Percentiles rank a stretch among this genome's conserved stretches.
These are phyloP conservation scores for Pipa parva DNA, from an alignment of 2,113 vertebrate genomes.

Conservation along the genomic window DNA sequence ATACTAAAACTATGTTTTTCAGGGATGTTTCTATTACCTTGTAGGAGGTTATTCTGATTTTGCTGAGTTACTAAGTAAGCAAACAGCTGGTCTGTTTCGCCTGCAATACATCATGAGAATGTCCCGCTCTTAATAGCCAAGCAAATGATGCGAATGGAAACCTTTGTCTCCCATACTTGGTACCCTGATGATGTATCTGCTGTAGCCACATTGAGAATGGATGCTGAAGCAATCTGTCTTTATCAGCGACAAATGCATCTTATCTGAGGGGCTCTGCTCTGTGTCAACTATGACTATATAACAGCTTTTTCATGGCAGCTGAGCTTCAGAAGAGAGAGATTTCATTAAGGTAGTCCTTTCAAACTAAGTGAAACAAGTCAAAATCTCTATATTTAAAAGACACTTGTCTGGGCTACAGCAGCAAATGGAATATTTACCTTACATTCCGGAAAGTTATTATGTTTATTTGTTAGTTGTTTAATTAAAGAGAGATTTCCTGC, in stretches of 20 bases:
- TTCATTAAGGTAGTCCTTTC: background rate
- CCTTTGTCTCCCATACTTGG: constrained; percentile 50
- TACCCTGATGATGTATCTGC: constrained; percentile 48
- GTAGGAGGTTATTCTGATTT: constrained; percentile 68
- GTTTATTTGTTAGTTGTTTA: too few relatives aligned
- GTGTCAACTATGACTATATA: constrained; percentile 34
- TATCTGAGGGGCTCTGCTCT: constrained; percentile 37
- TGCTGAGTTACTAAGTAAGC: constrained; percentile 47
- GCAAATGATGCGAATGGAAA: constrained; percentile 63
- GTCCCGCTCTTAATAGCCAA: constrained; percentile 61
- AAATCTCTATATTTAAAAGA: too few relatives aligned
- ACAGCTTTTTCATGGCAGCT: constrained; percentile 25
- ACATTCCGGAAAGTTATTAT: too few relatives aligned
- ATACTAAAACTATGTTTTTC: too few relatives aligned
- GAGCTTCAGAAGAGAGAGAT: constrained; percentile 12
- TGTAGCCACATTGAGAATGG: constrained; percentile 50
- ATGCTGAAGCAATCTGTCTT: constrained; percentile 57
- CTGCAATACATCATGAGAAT: constrained; percentile 62
- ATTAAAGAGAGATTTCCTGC: too few relatives aligned
- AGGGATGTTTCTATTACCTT: constrained; percentile 77
- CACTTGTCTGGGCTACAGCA: too few relatives aligned
- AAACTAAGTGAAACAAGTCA: too few relatives aligned
- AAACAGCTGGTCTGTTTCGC: constrained; percentile 67
- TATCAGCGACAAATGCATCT: constrained; percentile 47
- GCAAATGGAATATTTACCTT: too few relatives aligned